A percentile compares a stretch with the other conserved stretches of the same genome.
Evolutionary conservation across 1,140 invertebrate species (phyloP).

Genomic region (Musca vetustissima): DNA sequence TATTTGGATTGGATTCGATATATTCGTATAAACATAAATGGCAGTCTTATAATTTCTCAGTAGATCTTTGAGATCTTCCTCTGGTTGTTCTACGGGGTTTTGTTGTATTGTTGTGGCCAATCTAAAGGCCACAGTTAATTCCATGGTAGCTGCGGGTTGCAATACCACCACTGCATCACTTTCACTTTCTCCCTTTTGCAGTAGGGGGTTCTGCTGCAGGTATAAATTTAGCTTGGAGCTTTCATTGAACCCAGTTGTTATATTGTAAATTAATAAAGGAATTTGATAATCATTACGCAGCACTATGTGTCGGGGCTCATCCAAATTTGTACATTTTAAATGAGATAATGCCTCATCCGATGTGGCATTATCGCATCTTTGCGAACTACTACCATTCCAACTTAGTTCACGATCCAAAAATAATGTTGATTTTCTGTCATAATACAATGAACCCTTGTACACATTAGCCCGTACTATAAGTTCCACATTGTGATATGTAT

Average conservation of each 20-base stretch:
- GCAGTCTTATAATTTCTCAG: conserved; percentile 23
- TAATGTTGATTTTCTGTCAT: conserved; percentile 39
- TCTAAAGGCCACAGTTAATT: conserved; percentile 30
- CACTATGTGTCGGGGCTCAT: conserved; percentile 33
- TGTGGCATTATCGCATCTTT: too few relatives aligned
- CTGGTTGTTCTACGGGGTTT: neutral
- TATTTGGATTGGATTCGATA: conserved; percentile 41
- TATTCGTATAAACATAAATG: conserved; percentile 42
- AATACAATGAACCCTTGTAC: conserved; percentile 42
- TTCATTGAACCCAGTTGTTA: conserved; percentile 15
- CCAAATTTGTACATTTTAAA: too few relatives aligned
- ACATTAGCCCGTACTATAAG: conserved; percentile 45
- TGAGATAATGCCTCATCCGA: neutral
- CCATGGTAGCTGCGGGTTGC: conserved; percentile 40
- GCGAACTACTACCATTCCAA: too few relatives aligned
- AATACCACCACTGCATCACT: conserved; percentile 20
- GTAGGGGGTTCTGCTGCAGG: neutral
- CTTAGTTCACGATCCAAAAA: conserved; percentile 30
- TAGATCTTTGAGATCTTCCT: conserved; percentile 26
- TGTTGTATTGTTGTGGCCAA: neutral
- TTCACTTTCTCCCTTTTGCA: conserved; percentile 52
- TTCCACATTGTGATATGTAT: conserved; percentile 33
- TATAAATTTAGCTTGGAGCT: conserved; percentile 9
- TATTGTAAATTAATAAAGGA: conserved; percentile 36
- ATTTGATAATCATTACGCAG: conserved; percentile 42